Evolutionary conservation across 2,113 vertebrate genomes (phyloP), one percentile per base, ranked within the genome.

Genomic region (Phaetusa simplex): DNA sequence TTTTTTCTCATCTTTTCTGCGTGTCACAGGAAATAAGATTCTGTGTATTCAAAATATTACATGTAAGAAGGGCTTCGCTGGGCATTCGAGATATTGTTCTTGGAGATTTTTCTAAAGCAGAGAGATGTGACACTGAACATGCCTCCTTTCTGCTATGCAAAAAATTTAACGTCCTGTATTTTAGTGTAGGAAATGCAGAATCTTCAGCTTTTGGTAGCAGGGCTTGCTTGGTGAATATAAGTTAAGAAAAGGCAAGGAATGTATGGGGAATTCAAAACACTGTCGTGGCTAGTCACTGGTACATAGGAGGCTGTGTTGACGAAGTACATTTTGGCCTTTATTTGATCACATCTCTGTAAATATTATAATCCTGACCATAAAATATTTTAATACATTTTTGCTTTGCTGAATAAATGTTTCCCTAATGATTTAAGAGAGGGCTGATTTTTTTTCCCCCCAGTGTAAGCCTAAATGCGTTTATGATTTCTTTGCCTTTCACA

Each of bases 1-100:
- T 97, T 96, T 97, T 95, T 96, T 92, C 95, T 95, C 96, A 80
- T 95, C 88, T 87, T 88, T 95, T 95, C 95, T 94, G 85, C 87
- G 88, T 94, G 79, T 97, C 81, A 82, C 85, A 96, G 94, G 95
- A 96, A 97, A 95, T 95, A 95, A 93, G 78, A 95, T 93, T 82
- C 87, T 95, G 73, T 91, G 88, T 82, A 65, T 95, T 88, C 74
- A 97, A 96, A 98, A 95, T 93, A 59, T 50, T 90, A 38, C 52
- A 23, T 90, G 24, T 91, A 76, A 91, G 91, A 96, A 94, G 90
- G 88, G 88, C 82, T 98, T 97, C 94, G 82, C 95, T 97, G 96
- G 96, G 80, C 95, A 94, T 95, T 90, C 64, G 87, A 97, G 89
- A 94, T 94, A 84, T 6, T 86, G 77, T 89, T 98, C 96, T 89